Conservation (phyloP, 2,888 invertebrate species). For the Leucania comma region DNA sequence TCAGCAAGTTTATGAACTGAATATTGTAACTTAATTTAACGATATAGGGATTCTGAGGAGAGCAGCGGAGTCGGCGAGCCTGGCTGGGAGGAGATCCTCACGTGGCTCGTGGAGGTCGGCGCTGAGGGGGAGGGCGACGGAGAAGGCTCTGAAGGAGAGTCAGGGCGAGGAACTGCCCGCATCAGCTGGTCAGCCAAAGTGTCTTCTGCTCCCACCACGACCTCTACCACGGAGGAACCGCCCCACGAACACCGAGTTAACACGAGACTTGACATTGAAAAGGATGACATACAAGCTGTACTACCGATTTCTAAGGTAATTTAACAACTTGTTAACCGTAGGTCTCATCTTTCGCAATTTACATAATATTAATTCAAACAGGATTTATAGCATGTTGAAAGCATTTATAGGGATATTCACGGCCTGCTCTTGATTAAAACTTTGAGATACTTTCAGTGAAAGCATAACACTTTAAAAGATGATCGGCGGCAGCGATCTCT, state of each 20-base stretch:
- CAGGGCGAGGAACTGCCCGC: conserved; percentile 95
- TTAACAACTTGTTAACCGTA: conserved; percentile 27
- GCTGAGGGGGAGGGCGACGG: conserved; percentile 92
- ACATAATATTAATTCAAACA: conserved; percentile 43
- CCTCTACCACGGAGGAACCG: conserved; percentile 83
- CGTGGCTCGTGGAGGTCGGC: conserved; percentile 97
- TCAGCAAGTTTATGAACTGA: conserved; percentile 63
- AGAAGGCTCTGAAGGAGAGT: conserved; percentile 86
- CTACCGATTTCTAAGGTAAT: conserved; percentile 97
- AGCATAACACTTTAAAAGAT: conserved; percentile 48
- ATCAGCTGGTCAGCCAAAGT: conserved; percentile 95
- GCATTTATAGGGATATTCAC: conserved; percentile 47
- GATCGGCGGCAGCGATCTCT: no score
- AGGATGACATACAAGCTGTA: conserved; percentile 98
- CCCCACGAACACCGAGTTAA: conserved; percentile 92
- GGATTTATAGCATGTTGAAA: conserved; percentile 56
- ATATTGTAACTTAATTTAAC: conserved; percentile 49
- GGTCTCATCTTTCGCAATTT: conserved; percentile 31
- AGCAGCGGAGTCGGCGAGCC: conserved; percentile 83
- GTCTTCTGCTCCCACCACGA: conserved; percentile 77
- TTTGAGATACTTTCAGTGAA: conserved; percentile 50
- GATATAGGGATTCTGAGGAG: conserved; percentile 80
- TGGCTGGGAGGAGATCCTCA: conserved; percentile 95
- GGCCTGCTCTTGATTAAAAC: conserved; percentile 57
- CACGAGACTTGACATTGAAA: conserved; percentile 96